Base-by-base conservation (phyloP, 2,888 invertebrate species). In the Blastobasis adustella region DNA sequence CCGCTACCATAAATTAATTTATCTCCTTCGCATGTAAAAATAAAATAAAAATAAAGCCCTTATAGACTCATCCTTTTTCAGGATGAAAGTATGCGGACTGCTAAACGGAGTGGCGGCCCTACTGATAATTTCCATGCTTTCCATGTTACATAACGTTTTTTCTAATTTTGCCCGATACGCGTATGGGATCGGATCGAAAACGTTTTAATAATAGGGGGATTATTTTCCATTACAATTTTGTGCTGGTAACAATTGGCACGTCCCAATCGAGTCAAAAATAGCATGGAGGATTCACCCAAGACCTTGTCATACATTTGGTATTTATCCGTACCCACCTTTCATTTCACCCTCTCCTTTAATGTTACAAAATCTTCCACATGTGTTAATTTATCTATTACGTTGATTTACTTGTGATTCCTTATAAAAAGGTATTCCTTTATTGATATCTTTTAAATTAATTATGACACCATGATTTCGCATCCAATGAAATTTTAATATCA, bases 111-210 rank as follows among this genome's bases (percentile, higher is more conserved):
- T 51, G 10, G 38, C 5, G 3, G 10, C 39, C 10, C 51, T 5
- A 5, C 7, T 37, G 1, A 51, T 45, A n/a, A 51, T 48, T 8
- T 45, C 48, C 10, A 49, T 38, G 0, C 49, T 10, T 36, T 55
- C 61, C 52, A 63, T 52, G 45, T 63, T 60, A 0, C 9, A 23
- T 10, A 62, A 41, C 45, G 61, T 61, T 10, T 42, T 23, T 10
- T 58, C 58, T 1, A 66, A 37, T 37, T 57, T 58, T 0, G 38
- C 37, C 4, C 63, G 46, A 55, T 64, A 59, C 0, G 63, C 60
- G 48, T 56, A 63, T 0, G 63, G 62, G 7, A 66, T 36, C 1
- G 61, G 63, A 45, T 63, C 62, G 1, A 58, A 41, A 0, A n/a
- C n/a, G 49, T 50, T 37, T 54, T 61, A 5, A 61, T 41, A 41